Evolutionary conservation across 2,113 vertebrate genomes (phyloP).

Genomic region (Delphinus delphis): DNA sequence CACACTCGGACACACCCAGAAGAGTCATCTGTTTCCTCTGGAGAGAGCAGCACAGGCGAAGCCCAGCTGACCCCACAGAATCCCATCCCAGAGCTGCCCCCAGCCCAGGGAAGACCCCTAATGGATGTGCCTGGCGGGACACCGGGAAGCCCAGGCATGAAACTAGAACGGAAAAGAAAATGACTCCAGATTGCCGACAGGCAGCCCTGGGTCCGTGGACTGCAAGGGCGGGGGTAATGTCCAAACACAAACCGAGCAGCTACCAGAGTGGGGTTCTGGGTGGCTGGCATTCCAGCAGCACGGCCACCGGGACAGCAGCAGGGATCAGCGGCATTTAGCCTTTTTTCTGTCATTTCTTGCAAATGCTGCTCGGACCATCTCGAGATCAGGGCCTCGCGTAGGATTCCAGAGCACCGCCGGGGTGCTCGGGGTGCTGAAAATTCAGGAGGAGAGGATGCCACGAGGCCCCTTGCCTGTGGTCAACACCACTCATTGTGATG

Average conservation of each 20-base stretch:
- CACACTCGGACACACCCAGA: neutral
- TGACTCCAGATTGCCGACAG: neutral
- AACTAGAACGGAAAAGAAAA: neutral
- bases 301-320: fast-evolving
- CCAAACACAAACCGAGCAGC: neutral
- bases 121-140: neutral
- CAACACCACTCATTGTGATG: neutral
- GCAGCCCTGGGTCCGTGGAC: neutral
- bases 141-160: neutral
- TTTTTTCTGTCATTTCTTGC: neutral
- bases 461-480: fast-evolving
- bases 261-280: neutral
- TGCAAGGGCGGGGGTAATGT: fast-evolving
- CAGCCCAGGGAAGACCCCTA: neutral
- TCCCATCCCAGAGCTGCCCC: neutral
- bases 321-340: neutral
- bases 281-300: fast-evolving
- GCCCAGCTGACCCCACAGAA: neutral
- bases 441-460: neutral
- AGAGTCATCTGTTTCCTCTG: neutral
- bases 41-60: neutral
- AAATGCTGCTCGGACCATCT: neutral
- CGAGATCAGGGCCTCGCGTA: fast-evolving
- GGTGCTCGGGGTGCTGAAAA: fast-evolving
- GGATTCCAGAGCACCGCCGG: fast-evolving